Base-by-base conservation (phyloP, 2,113 vertebrate genomes). In the Limnothrissa miodon region DNA sequence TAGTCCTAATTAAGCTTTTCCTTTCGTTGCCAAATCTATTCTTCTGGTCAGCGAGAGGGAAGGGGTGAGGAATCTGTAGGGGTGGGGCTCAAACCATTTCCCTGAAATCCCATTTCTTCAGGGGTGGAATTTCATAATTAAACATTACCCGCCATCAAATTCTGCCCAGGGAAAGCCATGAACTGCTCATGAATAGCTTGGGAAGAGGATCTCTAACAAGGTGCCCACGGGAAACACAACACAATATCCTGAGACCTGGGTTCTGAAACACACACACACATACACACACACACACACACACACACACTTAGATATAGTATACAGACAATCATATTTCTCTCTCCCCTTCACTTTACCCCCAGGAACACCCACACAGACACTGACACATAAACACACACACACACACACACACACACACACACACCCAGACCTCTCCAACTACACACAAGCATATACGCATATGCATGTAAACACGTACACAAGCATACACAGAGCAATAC, bases 1-100 rank as follows among this genome's bases (percentile, higher is more conserved):
- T 92, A 92, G 93, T 93, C 95, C 96, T 97, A 97, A 97, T 97
- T 97, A 97, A 96, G 96, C 95, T 94, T 94, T 96, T 95, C 94
- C 95, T 96, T 96, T 96, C 96, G 96, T 96, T 96, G 25, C 59
- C 59, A 66, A 66, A 66, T 66, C n/a, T 66, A 66, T 66, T 66
- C 59, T 66, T 95, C 96, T 96, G 96, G 95, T 95, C 93, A 79
- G 88, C 82, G 82, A 74, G 59, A 33, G 78, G 42, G 81, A 39
- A 46, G 48, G 42, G 70, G 81, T 48, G 70, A 48, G 81, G 85
- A 59, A 78, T 51, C 15, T 13, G 48, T 13, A 19, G 48, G 17
- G 56, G 59, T n/a, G n/a, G n/a, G n/a, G 59, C 33, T 66, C 59
- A 66, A 66, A 33, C 59, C 59, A 33, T 66, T 66, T 66, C 59